phyloP scores from a whole-genome alignment of 2,888 invertebrate species.

The Drosophila cognata region DNA sequence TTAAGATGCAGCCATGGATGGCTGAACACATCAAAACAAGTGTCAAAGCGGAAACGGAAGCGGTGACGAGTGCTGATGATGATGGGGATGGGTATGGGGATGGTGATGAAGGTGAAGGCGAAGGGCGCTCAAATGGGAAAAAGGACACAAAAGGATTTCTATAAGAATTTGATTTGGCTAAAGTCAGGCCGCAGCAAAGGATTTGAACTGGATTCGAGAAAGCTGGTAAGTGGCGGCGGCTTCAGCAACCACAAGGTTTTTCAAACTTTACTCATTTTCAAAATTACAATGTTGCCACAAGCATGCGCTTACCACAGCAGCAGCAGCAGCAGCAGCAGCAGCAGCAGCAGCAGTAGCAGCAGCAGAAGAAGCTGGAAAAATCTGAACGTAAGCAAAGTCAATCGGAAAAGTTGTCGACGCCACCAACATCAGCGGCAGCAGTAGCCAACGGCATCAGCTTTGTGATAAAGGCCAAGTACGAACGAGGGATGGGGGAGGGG shows the following conservation, averaged over 20 bases:
- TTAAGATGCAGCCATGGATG: slow-evolving; percentile 29
- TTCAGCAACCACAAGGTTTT: slow-evolving; percentile 71
- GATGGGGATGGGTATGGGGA: not conserved
- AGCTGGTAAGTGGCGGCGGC: slow-evolving; percentile 4
- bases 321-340: slow-evolving; percentile 19
- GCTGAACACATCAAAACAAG: slow-evolving; percentile 64
- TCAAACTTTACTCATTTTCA: slow-evolving; percentile 83
- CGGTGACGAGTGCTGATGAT: slow-evolving; percentile 24
- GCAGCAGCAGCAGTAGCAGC: slow-evolving; percentile 4
- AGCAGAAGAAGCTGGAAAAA: slow-evolving; percentile 69
- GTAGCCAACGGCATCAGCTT: slow-evolving; percentile 34
- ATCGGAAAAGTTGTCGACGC: slow-evolving; percentile 79
- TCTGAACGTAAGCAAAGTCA: slow-evolving; percentile 82
- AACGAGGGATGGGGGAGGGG: not conserved
- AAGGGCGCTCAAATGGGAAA: not conserved
- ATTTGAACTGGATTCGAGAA: slow-evolving; percentile 4
- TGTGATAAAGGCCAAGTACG: slow-evolving; percentile 59
- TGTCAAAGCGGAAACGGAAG: slow-evolving; percentile 80
- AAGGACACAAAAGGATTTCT: slow-evolving; percentile 51
- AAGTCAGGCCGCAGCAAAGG: slow-evolving; percentile 66
- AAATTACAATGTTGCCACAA: slow-evolving; percentile 83
- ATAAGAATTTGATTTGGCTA: slow-evolving; percentile 75
- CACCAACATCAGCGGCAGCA: slow-evolving; percentile 31
- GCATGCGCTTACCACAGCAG: slow-evolving; percentile 67
- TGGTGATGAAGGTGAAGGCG: not conserved